These are phyloP conservation scores for Enteromius mattozi DNA, from an alignment of 2,797 vertebrate genomes.

Conservation along the genomic window DNA sequence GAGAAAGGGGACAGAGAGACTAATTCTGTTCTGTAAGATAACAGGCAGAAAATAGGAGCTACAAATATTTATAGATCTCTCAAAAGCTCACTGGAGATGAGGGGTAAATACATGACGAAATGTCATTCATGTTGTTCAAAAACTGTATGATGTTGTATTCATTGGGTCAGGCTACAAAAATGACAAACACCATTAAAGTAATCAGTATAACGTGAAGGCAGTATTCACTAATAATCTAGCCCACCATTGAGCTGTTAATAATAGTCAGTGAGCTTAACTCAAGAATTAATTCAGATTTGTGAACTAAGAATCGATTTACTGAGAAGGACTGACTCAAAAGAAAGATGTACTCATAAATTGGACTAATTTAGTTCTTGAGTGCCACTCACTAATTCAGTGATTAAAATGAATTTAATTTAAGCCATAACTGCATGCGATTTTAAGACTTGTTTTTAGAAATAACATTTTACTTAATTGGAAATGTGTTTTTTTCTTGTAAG, in stretches of 20 bases:
- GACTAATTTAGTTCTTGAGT: not conserved
- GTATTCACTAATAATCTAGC: not conserved
- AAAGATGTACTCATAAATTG: not conserved
- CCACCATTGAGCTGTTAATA: not conserved
- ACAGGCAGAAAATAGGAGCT: constrained; percentile 13
- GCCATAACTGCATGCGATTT: not conserved
- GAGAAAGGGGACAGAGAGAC: constrained; percentile 1
- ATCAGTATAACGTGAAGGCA: not conserved
- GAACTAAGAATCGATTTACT: not conserved
- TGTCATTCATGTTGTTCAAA: not conserved
- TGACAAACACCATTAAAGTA: not conserved
- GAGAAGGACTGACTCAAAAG: not conserved
- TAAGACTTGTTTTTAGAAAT: not conserved
- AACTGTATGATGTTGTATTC: not conserved
- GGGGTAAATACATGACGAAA: too few relatives aligned
- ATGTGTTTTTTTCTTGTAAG: not conserved
- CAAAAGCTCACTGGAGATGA: not conserved
- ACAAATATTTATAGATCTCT: constrained; percentile 5
- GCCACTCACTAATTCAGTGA: not conserved
- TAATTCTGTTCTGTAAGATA: constrained; percentile 32
- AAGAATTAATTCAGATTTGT: not conserved
- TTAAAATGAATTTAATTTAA: not conserved
- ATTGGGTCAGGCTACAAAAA: not conserved
- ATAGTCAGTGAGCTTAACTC: not conserved
- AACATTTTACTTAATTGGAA: not conserved